Conservation (phyloP, 2,113 vertebrate genomes). For the Petrocephalus zakoni region DNA sequence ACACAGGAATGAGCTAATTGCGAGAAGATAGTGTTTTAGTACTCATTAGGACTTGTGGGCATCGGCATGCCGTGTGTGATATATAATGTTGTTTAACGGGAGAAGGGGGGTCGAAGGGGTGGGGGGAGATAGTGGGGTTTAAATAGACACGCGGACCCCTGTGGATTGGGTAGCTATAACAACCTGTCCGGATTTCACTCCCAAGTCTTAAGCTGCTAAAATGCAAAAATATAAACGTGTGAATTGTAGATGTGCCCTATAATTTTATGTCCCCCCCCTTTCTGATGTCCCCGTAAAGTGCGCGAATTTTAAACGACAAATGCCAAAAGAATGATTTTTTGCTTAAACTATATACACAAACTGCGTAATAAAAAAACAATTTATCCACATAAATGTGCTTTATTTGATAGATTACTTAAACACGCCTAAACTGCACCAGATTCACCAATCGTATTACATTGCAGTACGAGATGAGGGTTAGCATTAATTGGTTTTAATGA, state of each 20-base stretch:
- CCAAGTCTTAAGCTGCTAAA: slow-evolving; percentile 75
- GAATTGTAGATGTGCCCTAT: slow-evolving; percentile 43
- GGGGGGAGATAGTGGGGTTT: slow-evolving; percentile 62
- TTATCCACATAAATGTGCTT: neutral
- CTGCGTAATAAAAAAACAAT: neutral
- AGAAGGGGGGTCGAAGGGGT: slow-evolving; percentile 47
- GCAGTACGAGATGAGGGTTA: neutral
- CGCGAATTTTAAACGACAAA: neutral
- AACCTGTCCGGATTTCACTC: slow-evolving; percentile 83
- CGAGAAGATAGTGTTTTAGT: slow-evolving; percentile 74
- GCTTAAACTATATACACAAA: neutral
- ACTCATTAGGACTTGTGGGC: slow-evolving; percentile 74
- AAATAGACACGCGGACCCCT: slow-evolving; percentile 76
- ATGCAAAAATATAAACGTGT: slow-evolving; percentile 66
- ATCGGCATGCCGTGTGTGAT: slow-evolving; percentile 69
- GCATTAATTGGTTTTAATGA: neutral
- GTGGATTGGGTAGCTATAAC: slow-evolving; percentile 79
- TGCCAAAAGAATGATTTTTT: neutral
- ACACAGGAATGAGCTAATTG: slow-evolving; percentile 65
- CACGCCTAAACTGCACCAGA: neutral
- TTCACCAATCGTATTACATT: neutral
- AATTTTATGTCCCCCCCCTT: neutral
- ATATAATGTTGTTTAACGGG: slow-evolving; percentile 71
- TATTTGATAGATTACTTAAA: neutral
- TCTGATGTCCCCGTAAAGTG: neutral